Base-by-base conservation (phyloP, 2,113 vertebrate genomes). In the Myodes glareolus region DNA sequence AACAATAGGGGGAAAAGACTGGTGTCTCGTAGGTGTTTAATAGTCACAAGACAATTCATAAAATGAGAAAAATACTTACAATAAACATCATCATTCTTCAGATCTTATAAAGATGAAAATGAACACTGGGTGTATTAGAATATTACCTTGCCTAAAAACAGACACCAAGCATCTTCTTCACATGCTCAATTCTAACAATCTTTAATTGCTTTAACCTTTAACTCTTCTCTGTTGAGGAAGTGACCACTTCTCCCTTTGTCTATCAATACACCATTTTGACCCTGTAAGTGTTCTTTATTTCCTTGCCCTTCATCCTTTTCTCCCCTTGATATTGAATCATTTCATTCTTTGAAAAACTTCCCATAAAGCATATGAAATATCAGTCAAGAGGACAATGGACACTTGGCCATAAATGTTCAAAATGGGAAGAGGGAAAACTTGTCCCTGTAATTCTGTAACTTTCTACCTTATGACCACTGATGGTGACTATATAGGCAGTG, bases 211-310 rank as follows among this genome's bases (percentile, higher is more conserved):
- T 84, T 58, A 42, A 84, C n/a, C 23, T 84, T 63, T 31, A 96
- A 91, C 13, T 80, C 61, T 58, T 14, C 91, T 94, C 90, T 97
- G 58, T 93, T 92, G 85, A 81, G 94, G 70, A 95, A 3, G 4
- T 98, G 98, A 98, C 91, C 96, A 98, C 97, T 98, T 98, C 97
- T 97, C 16, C 17, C 5, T 98, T 98, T 99, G 98, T 98, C 97
- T 96, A 98, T 98, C 97, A 98, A 82, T 16, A 98, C 97, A 98
- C 98, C 98, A 98, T 98, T 98, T 96, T 86, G 92, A 91, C 95
- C 97, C 94, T 97, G 97, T 97, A 88, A 98, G 98, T 98, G 98
- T 94, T 88, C 96, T 98, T 98, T 97, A 90, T 98, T 98, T 97
- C 98, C 97, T 92, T 86, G 82, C 68, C 36, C 5, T 31, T 29